These are phyloP conservation scores for Hoplodrina blanda DNA, from an alignment of 2,888 invertebrate genomes.

Conservation along the genomic window DNA sequence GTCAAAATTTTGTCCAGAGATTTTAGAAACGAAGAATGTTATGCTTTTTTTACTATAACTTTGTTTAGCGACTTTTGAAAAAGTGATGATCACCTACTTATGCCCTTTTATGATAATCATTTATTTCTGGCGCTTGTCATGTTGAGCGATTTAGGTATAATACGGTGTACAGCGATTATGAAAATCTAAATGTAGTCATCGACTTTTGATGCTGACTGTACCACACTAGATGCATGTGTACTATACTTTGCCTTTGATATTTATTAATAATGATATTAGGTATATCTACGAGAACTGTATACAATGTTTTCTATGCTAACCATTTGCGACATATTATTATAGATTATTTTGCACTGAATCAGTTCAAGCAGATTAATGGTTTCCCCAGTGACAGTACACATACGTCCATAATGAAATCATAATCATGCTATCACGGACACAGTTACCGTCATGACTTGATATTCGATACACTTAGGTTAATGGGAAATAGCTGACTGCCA, in stretches of 20 bases:
- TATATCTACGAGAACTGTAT: too few relatives aligned
- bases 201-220: constrained; percentile 3
- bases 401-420: constrained; percentile 25
- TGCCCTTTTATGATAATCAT: constrained; percentile 2
- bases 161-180: constrained; percentile 4
- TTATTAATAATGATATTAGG: neutral
- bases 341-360: neutral
- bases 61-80: too few relatives aligned
- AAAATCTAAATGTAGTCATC: constrained; percentile 2
- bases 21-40: neutral
- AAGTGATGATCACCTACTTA: too few relatives aligned
- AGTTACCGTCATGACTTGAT: constrained; percentile 58
- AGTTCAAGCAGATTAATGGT: constrained; percentile 17
- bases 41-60: too few relatives aligned
- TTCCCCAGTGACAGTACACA: constrained; percentile 14
- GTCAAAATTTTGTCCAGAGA: neutral
- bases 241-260: neutral
- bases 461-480: constrained; percentile 59
- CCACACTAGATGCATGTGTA: too few relatives aligned
- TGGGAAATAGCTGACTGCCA: constrained; percentile 48
- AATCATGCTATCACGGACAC: constrained; percentile 40
- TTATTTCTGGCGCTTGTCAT: neutral
- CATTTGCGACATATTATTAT: constrained; percentile 1
- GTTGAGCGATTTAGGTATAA: constrained; percentile 1
- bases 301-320: neutral